Conservation (phyloP, 2,888 invertebrate genomes). For the Drosophila picticornis region DNA sequence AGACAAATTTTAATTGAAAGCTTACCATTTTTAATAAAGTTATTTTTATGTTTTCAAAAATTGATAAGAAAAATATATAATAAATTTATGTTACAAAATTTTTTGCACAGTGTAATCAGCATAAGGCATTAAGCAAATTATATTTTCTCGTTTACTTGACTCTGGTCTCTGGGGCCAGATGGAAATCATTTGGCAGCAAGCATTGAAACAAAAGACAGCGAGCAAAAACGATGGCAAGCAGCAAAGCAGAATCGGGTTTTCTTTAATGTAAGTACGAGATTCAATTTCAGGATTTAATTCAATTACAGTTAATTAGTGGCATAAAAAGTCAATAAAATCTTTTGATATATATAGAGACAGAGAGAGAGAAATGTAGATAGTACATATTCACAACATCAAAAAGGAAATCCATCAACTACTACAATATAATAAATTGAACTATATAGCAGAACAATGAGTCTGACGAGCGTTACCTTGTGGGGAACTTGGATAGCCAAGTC, state of each 20-base stretch:
- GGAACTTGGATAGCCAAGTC: constrained; percentile 97
- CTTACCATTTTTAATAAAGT: not conserved
- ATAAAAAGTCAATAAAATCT: constrained; percentile 67
- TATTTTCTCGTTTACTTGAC: constrained; percentile 67
- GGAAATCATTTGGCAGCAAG: constrained; percentile 66
- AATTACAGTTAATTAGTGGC: constrained; percentile 63
- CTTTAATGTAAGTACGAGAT: constrained; percentile 53
- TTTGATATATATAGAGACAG: constrained; percentile 62
- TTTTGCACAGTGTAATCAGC: constrained; percentile 52
- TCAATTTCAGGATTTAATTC: constrained; percentile 53
- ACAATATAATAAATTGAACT: constrained; percentile 64
- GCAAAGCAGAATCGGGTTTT: constrained; percentile 69
- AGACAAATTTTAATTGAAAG: not conserved
- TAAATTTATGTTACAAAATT: constrained; percentile 5
- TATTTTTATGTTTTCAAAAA: not conserved
- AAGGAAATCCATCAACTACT: constrained; percentile 85
- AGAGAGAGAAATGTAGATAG: constrained; percentile 55
- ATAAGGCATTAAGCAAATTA: constrained; percentile 51
- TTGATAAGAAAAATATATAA: not conserved
- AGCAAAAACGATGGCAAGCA: constrained; percentile 79
- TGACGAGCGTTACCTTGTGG: constrained; percentile 88
- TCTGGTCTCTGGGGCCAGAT: constrained; percentile 46
- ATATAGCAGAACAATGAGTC: constrained; percentile 28
- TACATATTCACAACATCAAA: constrained; percentile 85
- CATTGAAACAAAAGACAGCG: constrained; percentile 71